Evolutionary conservation across 2,888 invertebrate species (phyloP).

Genomic region (Cephus runcator): DNA sequence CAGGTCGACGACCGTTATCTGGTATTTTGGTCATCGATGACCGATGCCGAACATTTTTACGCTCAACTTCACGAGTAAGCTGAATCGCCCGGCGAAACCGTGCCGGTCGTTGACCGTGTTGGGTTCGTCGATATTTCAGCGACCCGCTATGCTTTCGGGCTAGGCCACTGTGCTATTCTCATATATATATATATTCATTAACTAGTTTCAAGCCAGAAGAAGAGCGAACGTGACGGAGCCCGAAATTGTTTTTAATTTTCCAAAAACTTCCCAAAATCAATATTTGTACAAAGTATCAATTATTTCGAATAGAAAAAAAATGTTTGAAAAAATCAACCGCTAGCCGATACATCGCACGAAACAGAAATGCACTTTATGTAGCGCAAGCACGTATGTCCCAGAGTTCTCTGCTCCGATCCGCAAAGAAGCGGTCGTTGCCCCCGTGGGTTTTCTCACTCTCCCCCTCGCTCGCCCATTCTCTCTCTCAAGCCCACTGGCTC

Average conservation of each 20-base stretch:
- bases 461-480: slow-evolving; percentile 5
- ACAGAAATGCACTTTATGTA: not conserved
- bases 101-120: slow-evolving; percentile 23
- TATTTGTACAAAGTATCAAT: no score
- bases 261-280: no score
- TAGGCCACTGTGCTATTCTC: not conserved
- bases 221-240: not conserved
- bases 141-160: not conserved
- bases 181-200: not conserved
- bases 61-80: not conserved
- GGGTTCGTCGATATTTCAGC: slow-evolving; percentile 13
- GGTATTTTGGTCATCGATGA: slow-evolving; percentile 41
- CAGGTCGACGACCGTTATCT: slow-evolving; percentile 43
- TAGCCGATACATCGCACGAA: not conserved
- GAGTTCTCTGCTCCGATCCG: slow-evolving; percentile 1
- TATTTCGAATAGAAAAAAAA: no score
- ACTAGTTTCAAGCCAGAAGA: not conserved
- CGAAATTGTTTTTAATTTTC: no score
- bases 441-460: slow-evolving; percentile 20
- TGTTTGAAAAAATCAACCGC: not conserved
- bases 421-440: slow-evolving; percentile 5
- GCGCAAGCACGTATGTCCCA: not conserved
- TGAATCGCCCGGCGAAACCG: slow-evolving; percentile 26
- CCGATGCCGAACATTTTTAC: slow-evolving; percentile 5
- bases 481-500: not conserved